Percentiles rank a stretch among this genome's conserved stretches.
Evolutionary conservation across 1,140 invertebrate species (phyloP).

Genomic region (Pogonus chalceus): DNA sequence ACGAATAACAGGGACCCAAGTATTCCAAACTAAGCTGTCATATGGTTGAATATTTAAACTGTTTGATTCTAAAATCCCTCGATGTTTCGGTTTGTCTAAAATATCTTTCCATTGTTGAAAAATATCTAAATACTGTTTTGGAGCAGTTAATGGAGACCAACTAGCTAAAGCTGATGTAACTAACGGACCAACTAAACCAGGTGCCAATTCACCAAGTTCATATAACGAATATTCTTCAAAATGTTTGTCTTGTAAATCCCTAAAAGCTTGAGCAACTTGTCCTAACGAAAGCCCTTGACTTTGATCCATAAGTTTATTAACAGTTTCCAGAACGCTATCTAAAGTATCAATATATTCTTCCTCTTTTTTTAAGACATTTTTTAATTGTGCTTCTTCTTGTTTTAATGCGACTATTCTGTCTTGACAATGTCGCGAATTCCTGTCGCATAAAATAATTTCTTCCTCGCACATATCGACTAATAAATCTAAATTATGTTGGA

Average conservation of each 20-base stretch:
- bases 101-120: slow-evolving; percentile 64
- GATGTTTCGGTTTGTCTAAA: slow-evolving; percentile 38
- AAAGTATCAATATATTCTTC: slow-evolving; percentile 62
- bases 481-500: slow-evolving; percentile 85
- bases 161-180: slow-evolving; percentile 54
- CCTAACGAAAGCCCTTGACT: slow-evolving; percentile 53
- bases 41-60: slow-evolving; percentile 60
- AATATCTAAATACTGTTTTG: slow-evolving; percentile 48
- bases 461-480: slow-evolving; percentile 90
- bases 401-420: slow-evolving; percentile 71
- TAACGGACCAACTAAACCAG: slow-evolving; percentile 51
- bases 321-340: slow-evolving; percentile 55
- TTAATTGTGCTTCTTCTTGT: slow-evolving; percentile 65
- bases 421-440: slow-evolving; percentile 60
- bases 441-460: slow-evolving; percentile 83
- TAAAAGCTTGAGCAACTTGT: slow-evolving; percentile 63
- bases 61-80: slow-evolving; percentile 35
- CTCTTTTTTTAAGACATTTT: slow-evolving; percentile 63
- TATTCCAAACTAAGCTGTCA: slow-evolving; percentile 76
- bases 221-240: slow-evolving; percentile 47
- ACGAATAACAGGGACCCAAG: slow-evolving; percentile 76
- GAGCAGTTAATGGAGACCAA: slow-evolving; percentile 67
- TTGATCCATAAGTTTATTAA: slow-evolving; percentile 55
- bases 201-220: slow-evolving; percentile 53
- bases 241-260: slow-evolving; percentile 55